Evolutionary conservation across 2,113 vertebrate genomes (phyloP), one percentile per base, ranked within the genome.

Genomic region (Macroglossus sobrinus): DNA sequence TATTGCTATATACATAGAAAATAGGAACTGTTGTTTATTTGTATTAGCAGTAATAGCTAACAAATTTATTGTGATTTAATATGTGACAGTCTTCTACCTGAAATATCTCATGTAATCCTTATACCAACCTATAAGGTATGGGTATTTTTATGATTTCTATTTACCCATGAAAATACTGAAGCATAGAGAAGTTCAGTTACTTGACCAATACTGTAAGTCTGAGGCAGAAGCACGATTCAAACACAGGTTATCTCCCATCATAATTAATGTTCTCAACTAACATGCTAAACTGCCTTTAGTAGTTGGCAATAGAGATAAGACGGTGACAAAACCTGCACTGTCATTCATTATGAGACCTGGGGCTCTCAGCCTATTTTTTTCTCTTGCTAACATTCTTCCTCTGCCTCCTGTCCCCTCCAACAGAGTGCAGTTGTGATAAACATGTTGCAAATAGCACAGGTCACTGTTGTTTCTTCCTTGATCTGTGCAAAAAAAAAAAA

Each of bases 291-390:
- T 86, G 28, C 50, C 68, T 66, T 89, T 55, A 53, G 35, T 57
- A 8, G 33, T 45, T 35, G 40, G 40, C 40, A 76, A 30, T 40
- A 79, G 80, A 40, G 33, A 50, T 11, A n/a, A 81, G 55, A 43
- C 5, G 0, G 3, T 61, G 81, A 47, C 89, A 80, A 13, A 84
- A 59, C 35, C 57, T 74, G 14, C 28, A 10, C 82, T 33, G 0
- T 76, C 33, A 21, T 84, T 93, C 66, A 43, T 63, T 61, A 57
- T 26, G 59, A 81, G 76, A 84, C 38, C 40, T 75, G 50, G 63
- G 45, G n/a, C 89, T 55, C 69, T 40, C 45, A 45, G 85, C 86
- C 84, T 85, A 22, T 47, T 96, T 96, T 91, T 92, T 35, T 18
- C 33, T 86, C 55, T 82, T 79, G 57, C 87, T 84, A 53, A 63